Percentiles rank a stretch among this genome's conserved stretches.
Conservation (phyloP, 2,113 vertebrate genomes). For the Phocoena sinus region DNA sequence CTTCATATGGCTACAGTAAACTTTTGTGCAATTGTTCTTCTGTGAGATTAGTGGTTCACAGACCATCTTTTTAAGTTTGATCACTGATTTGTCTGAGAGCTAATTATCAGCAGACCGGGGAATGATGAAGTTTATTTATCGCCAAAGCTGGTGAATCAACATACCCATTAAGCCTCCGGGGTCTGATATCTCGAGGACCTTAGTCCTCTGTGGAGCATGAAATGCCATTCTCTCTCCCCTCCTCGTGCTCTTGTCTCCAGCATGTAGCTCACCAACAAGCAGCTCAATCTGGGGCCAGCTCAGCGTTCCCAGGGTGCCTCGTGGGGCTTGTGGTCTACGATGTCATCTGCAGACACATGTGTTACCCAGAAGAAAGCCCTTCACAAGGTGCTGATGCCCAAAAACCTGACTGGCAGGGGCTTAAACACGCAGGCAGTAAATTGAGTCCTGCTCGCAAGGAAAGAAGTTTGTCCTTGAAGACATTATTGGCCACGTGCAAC, state of each 20-base stretch:
- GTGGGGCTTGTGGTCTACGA: background rate
- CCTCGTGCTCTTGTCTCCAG: background rate
- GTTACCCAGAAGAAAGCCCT: background rate
- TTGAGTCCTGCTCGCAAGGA: background rate
- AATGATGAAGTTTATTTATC: slow-evolving; percentile 37
- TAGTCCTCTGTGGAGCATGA: background rate
- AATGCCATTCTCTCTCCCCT: background rate
- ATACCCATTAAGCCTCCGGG: background rate
- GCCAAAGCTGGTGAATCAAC: background rate
- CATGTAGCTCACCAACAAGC: accelerated
- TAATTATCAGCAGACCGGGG: slow-evolving; percentile 27
- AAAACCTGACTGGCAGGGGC: background rate
- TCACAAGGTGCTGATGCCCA: background rate
- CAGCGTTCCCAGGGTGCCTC: background rate
- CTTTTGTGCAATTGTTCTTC: slow-evolving; percentile 59
- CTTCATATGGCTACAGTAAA: slow-evolving; percentile 38
- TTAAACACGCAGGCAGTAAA: background rate
- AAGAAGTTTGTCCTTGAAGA: too few relatives aligned
- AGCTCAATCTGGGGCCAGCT: background rate
- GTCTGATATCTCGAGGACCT: background rate
- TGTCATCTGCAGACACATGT: background rate
- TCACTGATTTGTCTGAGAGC: slow-evolving; percentile 49
- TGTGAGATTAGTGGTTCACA: slow-evolving; percentile 17
- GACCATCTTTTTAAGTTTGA: slow-evolving; percentile 43
- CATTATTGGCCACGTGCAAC: too few relatives aligned